These are phyloP conservation scores for Panthera tigris DNA, from an alignment of 2,113 vertebrate genomes.

Conservation along the genomic window DNA sequence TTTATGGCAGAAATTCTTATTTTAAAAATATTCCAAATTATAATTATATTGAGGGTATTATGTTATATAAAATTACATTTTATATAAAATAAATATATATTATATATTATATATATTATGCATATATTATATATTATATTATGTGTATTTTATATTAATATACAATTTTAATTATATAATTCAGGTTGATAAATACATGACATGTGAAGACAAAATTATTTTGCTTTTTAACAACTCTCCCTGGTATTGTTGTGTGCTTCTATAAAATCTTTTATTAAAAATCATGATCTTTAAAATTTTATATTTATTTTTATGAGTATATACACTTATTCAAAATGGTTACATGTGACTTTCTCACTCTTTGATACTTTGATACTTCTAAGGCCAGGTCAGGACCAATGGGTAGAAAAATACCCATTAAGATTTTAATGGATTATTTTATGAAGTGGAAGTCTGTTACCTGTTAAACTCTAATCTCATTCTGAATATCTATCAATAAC, in stretches of 20 bases:
- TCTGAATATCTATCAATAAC: neutral
- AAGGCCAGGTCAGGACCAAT: neutral
- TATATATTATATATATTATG: too few relatives aligned
- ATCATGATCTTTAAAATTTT: neutral
- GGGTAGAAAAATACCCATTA: neutral
- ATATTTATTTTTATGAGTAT: neutral
- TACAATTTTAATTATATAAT: neutral
- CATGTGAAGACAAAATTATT: neutral
- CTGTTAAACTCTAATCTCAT: neutral
- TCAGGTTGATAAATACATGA: neutral
- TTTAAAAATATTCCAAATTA: neutral
- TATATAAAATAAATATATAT: too few relatives aligned
- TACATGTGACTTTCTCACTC: neutral
- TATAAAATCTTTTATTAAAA: constrained; percentile 24
- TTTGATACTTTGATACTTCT: neutral
- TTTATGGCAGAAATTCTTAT: neutral
- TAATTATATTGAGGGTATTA: constrained; percentile 12
- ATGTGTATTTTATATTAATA: too few relatives aligned
- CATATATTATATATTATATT: too few relatives aligned
- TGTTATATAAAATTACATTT: neutral
- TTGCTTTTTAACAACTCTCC: neutral
- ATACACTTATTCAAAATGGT: neutral
- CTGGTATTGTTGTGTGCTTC: neutral
- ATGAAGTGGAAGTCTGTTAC: neutral
- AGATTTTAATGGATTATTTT: constrained; percentile 21